Evolutionary conservation across 2,113 vertebrate species (phyloP), one percentile per base, ranked within the genome.

Genomic region (Pedionomus torquatus): DNA sequence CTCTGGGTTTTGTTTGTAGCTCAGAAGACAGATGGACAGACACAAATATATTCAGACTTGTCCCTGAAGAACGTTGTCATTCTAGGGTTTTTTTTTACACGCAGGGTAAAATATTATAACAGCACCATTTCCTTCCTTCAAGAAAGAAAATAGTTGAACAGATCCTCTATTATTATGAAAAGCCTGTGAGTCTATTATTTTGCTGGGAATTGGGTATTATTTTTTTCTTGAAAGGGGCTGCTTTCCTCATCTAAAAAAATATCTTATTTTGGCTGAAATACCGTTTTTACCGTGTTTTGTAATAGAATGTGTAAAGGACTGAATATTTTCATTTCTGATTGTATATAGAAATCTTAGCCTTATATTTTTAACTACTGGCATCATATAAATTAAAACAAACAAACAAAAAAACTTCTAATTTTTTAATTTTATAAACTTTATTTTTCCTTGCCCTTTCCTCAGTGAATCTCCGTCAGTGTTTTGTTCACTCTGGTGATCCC

Each of bases 111-210:
- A 79, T 85, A 37, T 79, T 93, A 20, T 88, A 94, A 94, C 61
- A 63, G 75, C 16, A 33, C 28, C 31, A 5, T 83, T 96, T 91
- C 63, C 54, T 88, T 72, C 66, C 87, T 91, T 93, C 84, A 41
- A 87, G 77, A 49, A 90, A 91, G 87, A 76, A 91, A 90, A 69
- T 33, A 71, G 81, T 94, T 80, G 87, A 94, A 65, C 83, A 60
- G 46, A 82, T 83, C 83, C 66, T 74, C 77, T 80, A 6, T 85
- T 93, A 49, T 76, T 72, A 49, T 51, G 87, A 83, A 87, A 93
- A 94, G 35, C 61, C 57, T 57, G 4, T 15, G 31, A 85, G n/a
- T 60, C 83, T 93, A 69, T 89, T 85, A 74, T 74, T 80, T 91
- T 52, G 4, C 48, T 74, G 70, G 49, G 57, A 95, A 93, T 69